phyloP scores from a whole-genome alignment of 2,888 invertebrate species.

The Microctonus hyperodae region DNA sequence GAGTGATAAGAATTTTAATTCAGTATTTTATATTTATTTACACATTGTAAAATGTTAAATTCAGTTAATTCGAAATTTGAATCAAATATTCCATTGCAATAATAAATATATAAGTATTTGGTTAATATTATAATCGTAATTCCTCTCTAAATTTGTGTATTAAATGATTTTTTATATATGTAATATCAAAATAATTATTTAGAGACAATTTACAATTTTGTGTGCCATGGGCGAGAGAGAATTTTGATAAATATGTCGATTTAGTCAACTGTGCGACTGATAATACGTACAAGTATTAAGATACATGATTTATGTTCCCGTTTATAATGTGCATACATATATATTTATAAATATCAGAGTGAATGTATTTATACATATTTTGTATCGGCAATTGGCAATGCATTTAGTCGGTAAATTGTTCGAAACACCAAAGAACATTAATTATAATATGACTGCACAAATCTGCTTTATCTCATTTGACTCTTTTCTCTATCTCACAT shows the following conservation, averaged over 20 bases:
- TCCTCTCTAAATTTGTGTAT: too few relatives aligned
- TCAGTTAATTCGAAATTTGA: too few relatives aligned
- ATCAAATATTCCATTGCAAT: too few relatives aligned
- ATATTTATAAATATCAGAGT: slow-evolving; percentile 13
- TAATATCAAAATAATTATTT: too few relatives aligned
- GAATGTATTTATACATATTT: too few relatives aligned
- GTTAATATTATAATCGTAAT: too few relatives aligned
- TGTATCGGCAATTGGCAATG: slow-evolving; percentile 49
- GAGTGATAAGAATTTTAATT: too few relatives aligned
- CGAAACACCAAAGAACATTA: slow-evolving; percentile 31
- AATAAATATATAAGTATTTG: too few relatives aligned
- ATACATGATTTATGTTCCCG: slow-evolving; percentile 56
- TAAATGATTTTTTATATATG: too few relatives aligned
- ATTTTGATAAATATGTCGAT: slow-evolving; percentile 57
- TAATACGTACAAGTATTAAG: slow-evolving; percentile 57
- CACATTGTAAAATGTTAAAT: too few relatives aligned
- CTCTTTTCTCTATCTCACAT: background rate
- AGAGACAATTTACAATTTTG: background rate
- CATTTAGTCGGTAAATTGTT: slow-evolving; percentile 55
- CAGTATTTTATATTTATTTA: too few relatives aligned
- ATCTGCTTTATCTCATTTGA: slow-evolving; percentile 23
- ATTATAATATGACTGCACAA: slow-evolving; percentile 20
- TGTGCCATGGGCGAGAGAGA: slow-evolving; percentile 44
- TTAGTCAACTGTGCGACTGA: slow-evolving; percentile 54
- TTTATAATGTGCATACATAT: slow-evolving; percentile 34